Evolutionary conservation across 2,113 vertebrate genomes (phyloP), one percentile per base, ranked within the genome.

Genomic region (Isichthys henryi): DNA sequence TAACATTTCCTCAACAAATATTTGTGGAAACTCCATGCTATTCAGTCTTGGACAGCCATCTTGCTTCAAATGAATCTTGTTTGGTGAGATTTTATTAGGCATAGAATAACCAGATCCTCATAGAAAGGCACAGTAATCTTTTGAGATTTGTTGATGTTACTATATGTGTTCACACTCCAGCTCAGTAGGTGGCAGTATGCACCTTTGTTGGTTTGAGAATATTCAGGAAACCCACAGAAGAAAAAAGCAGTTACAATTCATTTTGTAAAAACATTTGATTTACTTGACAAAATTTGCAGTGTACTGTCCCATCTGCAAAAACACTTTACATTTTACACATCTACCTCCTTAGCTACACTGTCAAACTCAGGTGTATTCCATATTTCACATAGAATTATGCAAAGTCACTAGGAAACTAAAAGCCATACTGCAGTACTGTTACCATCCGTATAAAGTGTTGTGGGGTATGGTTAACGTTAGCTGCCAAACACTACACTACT

Each of bases 111-210:
- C 74, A 70, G 3, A 66, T 31, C 62, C n/a, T 0, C 62, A 66
- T 27, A 0, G 23, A 62, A 77, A 35, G 13, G 43, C 4, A 43
- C 74, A 19, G 31, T 17, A 77, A n/a, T 77, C 70, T 77, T 77
- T 23, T 39, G 31, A 80, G 35, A 43, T 80, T 43, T 80, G 13
- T 80, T 80, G 31, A 43, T 27, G 74, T 19, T 43, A 80, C 35
- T 80, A 43, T 80, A 19, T 7, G 31, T 80, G 11, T 77, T 77
- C 35, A 80, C 13, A 80, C 74, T 80, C 74, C 74, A 80, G 39
- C 74, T 80, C 74, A 80, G 74, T 80, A 80, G 74, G 74, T 80
- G 74, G 74, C 74, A 80, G 74, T 80, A 80, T 80, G 74, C 74
- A 80, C 74, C 74, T 80, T 80, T 80, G 74, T 17, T 80, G 74